These are phyloP conservation scores for Lithobius niger DNA, from an alignment of 1,140 invertebrate species.

Conservation along the genomic window DNA sequence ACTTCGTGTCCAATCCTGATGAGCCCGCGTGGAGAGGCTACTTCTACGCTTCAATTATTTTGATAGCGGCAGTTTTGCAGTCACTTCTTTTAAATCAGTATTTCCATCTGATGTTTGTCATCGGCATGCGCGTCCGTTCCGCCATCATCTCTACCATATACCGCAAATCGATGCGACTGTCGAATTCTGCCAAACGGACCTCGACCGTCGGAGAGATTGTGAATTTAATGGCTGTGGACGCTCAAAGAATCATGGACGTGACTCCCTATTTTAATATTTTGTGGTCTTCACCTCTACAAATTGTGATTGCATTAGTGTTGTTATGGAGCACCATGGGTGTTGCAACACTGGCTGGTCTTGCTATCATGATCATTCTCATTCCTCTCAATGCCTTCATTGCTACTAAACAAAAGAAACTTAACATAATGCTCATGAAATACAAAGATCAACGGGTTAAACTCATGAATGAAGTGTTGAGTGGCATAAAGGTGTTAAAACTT, in stretches of 20 bases:
- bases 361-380: constrained; percentile 82
- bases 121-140: background rate
- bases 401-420: constrained; percentile 49
- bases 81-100: constrained; percentile 3
- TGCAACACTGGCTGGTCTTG: constrained; percentile 75
- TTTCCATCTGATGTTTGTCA: background rate
- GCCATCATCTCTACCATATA: background rate
- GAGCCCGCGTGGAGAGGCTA: constrained; percentile 32
- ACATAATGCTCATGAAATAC: constrained; percentile 32
- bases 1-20: constrained; percentile 11
- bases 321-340: constrained; percentile 68
- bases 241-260: constrained; percentile 70
- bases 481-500: constrained; percentile 28
- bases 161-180: constrained; percentile 26
- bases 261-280: constrained; percentile 86
- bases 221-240: constrained; percentile 84
- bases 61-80: constrained; percentile 19
- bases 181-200: constrained; percentile 27
- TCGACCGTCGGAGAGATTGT: constrained; percentile 84
- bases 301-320: constrained; percentile 71
- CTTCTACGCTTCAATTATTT: constrained; percentile 30
- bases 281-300: constrained; percentile 92
- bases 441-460: no score
- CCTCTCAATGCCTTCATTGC: constrained; percentile 81
- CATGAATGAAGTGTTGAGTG: no score